Conservation (phyloP, 2,888 invertebrate genomes). For the Tenthredo distinguenda region DNA sequence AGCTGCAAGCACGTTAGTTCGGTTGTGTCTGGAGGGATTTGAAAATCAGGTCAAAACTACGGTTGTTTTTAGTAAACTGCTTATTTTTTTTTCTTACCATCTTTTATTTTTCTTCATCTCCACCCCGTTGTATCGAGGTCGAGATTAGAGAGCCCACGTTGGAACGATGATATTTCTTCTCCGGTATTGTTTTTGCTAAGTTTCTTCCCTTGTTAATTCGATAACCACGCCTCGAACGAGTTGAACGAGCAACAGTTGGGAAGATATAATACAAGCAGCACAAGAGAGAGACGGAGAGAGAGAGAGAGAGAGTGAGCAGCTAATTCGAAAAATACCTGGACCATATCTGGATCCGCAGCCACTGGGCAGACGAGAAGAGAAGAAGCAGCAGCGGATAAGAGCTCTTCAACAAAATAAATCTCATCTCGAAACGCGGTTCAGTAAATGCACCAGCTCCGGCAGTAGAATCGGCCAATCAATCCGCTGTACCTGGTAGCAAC, state of each 20-base stretch:
- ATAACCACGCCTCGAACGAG: background rate
- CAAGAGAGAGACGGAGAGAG: background rate
- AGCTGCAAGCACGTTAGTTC: constrained; percentile 13
- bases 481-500: constrained; percentile 14
- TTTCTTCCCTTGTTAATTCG: constrained; percentile 20
- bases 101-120: background rate
- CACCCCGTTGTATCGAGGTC: background rate
- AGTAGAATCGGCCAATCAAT: constrained; percentile 31
- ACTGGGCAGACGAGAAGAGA: constrained; percentile 27
- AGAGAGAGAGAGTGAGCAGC: background rate
- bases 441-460: constrained; percentile 14
- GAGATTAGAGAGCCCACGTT: background rate
- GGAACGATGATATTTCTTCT: background rate
- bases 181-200: background rate
- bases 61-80: background rate
- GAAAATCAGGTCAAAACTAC: constrained; percentile 23
- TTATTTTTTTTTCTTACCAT: background rate
- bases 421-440: constrained; percentile 47
- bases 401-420: constrained; percentile 51
- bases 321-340: constrained; percentile 27
- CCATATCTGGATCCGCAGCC: background rate
- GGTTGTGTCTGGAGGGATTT: background rate
- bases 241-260: background rate
- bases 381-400: constrained; percentile 10
- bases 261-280: background rate